These are phyloP conservation scores for Aporophyla lueneburgensis DNA, from an alignment of 2,888 invertebrate genomes.

Conservation along the genomic window DNA sequence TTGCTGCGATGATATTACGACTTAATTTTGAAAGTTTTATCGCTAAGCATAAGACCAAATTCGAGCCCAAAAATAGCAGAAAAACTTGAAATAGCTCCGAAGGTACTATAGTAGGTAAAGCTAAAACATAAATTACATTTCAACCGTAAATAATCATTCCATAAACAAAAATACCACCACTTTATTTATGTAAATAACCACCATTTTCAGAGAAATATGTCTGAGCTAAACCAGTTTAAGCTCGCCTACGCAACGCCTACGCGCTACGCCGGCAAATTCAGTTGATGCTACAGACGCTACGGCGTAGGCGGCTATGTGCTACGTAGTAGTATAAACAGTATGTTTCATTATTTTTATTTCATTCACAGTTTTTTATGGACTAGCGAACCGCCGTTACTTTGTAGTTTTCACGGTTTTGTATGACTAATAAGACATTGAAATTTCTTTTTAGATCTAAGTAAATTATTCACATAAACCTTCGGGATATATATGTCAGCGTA, in stretches of 20 bases:
- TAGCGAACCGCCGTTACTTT: not conserved
- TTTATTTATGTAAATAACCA: slow-evolving; percentile 19
- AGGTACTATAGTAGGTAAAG: not conserved
- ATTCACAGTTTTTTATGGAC: not conserved
- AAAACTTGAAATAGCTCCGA: not conserved
- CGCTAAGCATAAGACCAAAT: not conserved
- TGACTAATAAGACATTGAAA: no score
- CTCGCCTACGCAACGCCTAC: slow-evolving; percentile 63
- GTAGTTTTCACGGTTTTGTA: no score
- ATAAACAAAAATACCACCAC: slow-evolving; percentile 5
- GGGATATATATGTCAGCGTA: no score
- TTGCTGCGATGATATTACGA: not conserved
- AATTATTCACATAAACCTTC: no score
- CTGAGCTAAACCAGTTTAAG: slow-evolving; percentile 11
- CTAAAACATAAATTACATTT: not conserved
- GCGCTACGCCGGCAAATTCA: slow-evolving; percentile 19
- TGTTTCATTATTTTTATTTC: not conserved
- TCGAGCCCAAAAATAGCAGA: not conserved
- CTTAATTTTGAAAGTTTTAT: not conserved
- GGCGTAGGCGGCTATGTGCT: slow-evolving; percentile 30
- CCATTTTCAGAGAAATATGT: slow-evolving; percentile 21
- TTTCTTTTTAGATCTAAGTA: no score
- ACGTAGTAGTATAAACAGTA: not conserved
- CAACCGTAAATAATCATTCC: not conserved
- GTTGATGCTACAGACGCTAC: slow-evolving; percentile 26